These are phyloP conservation scores for Triplophysa yarkandensis DNA, from an alignment of 2,797 vertebrate genomes.

Conservation along the genomic window DNA sequence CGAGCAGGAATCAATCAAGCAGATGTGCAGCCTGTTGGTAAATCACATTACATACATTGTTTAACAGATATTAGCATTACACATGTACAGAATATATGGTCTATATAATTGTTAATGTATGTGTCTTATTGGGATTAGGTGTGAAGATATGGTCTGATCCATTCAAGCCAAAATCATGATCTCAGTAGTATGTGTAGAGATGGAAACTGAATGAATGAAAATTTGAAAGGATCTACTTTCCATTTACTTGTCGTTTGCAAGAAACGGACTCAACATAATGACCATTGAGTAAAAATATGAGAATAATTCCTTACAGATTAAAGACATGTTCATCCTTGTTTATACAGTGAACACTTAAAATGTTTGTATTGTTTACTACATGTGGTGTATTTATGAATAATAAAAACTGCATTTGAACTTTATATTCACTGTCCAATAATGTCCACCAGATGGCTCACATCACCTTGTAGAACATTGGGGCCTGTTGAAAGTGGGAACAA, in stretches of 20 bases:
- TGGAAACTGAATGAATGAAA: conserved; percentile 14
- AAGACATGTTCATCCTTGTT: not conserved
- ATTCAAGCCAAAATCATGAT: conserved; percentile 72
- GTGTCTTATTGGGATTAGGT: conserved; percentile 60
- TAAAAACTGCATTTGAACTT: not conserved
- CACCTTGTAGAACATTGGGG: not conserved
- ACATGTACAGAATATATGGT: not conserved
- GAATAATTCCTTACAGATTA: too few relatives aligned
- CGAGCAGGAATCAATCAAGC: conserved; percentile 75
- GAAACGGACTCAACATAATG: not conserved
- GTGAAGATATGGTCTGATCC: conserved; percentile 81
- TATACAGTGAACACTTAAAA: not conserved
- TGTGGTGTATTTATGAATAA: not conserved
- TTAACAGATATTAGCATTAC: not conserved
- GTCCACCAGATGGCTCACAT: conserved; percentile 36
- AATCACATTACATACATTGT: conserved; percentile 48
- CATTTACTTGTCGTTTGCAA: not conserved
- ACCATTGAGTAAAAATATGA: not conserved
- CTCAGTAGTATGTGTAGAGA: conserved; percentile 20
- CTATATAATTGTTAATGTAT: conserved; percentile 3
- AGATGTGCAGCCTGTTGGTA: conserved; percentile 78
- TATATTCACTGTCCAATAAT: not conserved
- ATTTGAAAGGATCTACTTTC: conserved; percentile 19
- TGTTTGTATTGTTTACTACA: not conserved
- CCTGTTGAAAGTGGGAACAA: not conserved